A percentile compares a stretch with the other conserved stretches of the same genome.
phyloP scores from a whole-genome alignment of 2,797 vertebrate species.

The Champsocephalus esox region DNA sequence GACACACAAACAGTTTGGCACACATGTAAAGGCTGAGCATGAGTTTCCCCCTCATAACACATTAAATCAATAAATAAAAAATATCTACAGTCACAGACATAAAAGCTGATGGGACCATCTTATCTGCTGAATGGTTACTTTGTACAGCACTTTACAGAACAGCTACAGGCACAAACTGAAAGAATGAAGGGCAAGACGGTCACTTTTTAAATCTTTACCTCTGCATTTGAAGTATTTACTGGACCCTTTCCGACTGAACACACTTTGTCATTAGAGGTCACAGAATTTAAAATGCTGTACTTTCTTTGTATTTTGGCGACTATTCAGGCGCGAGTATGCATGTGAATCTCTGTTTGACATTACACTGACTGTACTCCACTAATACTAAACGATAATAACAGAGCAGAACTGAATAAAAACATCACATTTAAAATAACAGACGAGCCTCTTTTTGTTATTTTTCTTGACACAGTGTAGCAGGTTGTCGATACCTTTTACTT shows the following conservation, averaged over 20 bases:
- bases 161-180: slow-evolving; percentile 83
- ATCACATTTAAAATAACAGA: slow-evolving; percentile 65
- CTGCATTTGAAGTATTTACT: slow-evolving; percentile 35
- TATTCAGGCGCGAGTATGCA: slow-evolving; percentile 29
- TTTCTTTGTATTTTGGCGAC: slow-evolving; percentile 25
- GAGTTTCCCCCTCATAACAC: slow-evolving; percentile 66
- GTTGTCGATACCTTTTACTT: slow-evolving; percentile 58
- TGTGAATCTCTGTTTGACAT: slow-evolving; percentile 40
- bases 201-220: slow-evolving; percentile 26
- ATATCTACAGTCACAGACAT: slow-evolving; percentile 79
- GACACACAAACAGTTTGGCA: slow-evolving; percentile 86
- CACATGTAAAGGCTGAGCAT: slow-evolving; percentile 85
- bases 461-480: slow-evolving; percentile 73
- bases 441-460: slow-evolving; percentile 59
- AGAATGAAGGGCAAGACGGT: slow-evolving; percentile 64
- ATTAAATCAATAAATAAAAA: slow-evolving; percentile 72
- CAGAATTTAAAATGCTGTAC: not conserved
- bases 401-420: slow-evolving; percentile 53
- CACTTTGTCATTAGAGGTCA: slow-evolving; percentile 10
- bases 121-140: slow-evolving; percentile 78
- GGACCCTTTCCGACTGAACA: slow-evolving; percentile 8
- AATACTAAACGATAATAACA: slow-evolving; percentile 49
- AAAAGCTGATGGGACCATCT: slow-evolving; percentile 75
- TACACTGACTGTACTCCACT: slow-evolving; percentile 56
- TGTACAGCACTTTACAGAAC: slow-evolving; percentile 85